phyloP scores from a whole-genome alignment of 1,140 invertebrate genomes.

The Lucilia sericata region DNA sequence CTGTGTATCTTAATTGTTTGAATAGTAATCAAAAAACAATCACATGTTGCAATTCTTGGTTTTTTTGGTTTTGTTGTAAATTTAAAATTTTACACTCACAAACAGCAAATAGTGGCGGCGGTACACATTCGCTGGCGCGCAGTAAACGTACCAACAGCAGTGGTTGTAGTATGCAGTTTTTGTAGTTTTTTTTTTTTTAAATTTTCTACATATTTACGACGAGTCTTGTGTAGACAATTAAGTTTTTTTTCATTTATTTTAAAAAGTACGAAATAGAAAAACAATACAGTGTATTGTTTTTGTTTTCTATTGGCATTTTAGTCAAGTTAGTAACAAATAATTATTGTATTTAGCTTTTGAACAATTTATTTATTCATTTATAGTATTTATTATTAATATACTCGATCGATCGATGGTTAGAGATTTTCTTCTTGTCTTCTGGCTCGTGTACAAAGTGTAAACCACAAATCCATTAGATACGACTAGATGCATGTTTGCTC shows the following conservation, averaged over 20 bases:
- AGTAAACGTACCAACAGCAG: not conserved
- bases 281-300: not conserved
- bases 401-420: not conserved
- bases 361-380: conserved; percentile 22
- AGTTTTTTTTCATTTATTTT: not conserved
- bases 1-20: conserved; percentile 13
- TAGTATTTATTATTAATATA: not conserved
- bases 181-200: not conserved
- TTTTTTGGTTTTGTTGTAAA: not conserved
- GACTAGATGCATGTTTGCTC: not conserved
- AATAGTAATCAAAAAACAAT: conserved; percentile 46
- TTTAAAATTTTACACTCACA: conserved; percentile 12
- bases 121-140: not conserved
- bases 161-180: not conserved
- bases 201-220: not conserved
- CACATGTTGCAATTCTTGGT: conserved; percentile 38
- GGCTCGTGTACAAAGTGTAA: not conserved
- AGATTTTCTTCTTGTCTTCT: not conserved
- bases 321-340: conserved; percentile 41
- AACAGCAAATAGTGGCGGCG: not conserved
- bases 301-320: conserved; percentile 46
- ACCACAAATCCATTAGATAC: not conserved
- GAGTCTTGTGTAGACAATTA: not conserved
- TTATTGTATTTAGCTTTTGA: conserved; percentile 25
- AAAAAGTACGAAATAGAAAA: not conserved